Evolutionary conservation across 2,113 vertebrate genomes (phyloP).

Genomic region (Labrus mixtus): DNA sequence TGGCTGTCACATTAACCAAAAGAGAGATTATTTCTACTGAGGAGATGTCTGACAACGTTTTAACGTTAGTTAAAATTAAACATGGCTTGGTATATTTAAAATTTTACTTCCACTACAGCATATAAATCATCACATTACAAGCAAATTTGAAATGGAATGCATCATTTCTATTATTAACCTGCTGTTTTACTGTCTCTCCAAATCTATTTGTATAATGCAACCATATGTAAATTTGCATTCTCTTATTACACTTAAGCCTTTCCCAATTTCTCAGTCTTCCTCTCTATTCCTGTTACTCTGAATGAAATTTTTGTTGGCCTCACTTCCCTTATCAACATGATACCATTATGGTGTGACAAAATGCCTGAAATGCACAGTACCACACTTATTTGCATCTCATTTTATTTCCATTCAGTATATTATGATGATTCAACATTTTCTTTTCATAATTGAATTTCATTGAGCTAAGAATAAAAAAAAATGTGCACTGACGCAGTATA

Average conservation of each 20-base stretch:
- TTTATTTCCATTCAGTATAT: constrained; percentile 71
- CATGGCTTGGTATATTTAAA: constrained; percentile 20
- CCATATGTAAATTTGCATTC: constrained; percentile 5
- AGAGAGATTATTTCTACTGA: constrained; percentile 41
- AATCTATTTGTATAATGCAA: constrained; percentile 29
- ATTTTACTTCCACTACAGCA: constrained; percentile 20
- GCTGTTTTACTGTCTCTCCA: constrained; percentile 15
- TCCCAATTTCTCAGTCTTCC: constrained; percentile 33
- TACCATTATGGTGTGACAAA: constrained; percentile 74
- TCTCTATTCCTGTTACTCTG: constrained; percentile 29
- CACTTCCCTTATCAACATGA: constrained; percentile 70
- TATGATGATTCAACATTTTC: constrained; percentile 73
- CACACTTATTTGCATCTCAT: constrained; percentile 80
- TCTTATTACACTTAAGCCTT: constrained; percentile 36
- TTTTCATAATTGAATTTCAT: constrained; percentile 75
- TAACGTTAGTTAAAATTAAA: constrained; percentile 31
- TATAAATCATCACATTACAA: constrained; percentile 27
- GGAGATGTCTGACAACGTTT: constrained; percentile 31
- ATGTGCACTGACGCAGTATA: constrained; percentile 35
- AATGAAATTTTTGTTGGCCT: constrained; percentile 65
- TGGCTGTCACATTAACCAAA: constrained; percentile 53
- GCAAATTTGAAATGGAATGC: constrained; percentile 17
- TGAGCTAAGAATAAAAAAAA: constrained; percentile 37
- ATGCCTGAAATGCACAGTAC: constrained; percentile 71
- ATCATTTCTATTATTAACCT: constrained; percentile 13